These are phyloP conservation scores for Macroramphosus scolopax DNA, from an alignment of 2,797 vertebrate species.

Conservation along the genomic window DNA sequence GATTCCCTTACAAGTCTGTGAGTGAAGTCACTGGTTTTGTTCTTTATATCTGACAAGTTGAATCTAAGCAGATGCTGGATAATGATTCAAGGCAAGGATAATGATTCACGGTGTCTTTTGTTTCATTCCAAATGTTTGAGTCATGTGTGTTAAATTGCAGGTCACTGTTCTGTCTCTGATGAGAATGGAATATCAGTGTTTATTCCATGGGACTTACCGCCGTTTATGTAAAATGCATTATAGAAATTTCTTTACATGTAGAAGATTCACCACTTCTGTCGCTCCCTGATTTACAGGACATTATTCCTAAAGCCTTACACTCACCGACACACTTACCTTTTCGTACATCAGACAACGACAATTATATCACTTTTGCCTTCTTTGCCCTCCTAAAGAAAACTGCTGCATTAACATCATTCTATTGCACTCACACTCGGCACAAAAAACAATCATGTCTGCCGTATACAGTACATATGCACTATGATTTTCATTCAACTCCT, in stretches of 20 bases:
- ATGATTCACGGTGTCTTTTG: constrained; percentile 15
- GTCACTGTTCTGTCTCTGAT: constrained; percentile 23
- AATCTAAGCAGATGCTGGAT: constrained; percentile 52
- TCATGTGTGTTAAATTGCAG: constrained; percentile 30
- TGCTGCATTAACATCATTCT: constrained; percentile 43
- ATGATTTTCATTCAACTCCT: constrained; percentile 8
- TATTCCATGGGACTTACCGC: constrained; percentile 20
- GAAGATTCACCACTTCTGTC: constrained; percentile 8
- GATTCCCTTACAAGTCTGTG: neutral
- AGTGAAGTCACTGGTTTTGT: constrained; percentile 6
- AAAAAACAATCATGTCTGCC: constrained; percentile 38
- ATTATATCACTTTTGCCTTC: constrained; percentile 36
- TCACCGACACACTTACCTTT: constrained; percentile 11
- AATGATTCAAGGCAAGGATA: constrained; percentile 18
- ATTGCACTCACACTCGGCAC: constrained; percentile 49
- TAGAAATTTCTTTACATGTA: constrained; percentile 13
- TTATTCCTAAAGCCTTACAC: constrained; percentile 39
- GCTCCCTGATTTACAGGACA: constrained; percentile 7
- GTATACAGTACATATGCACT: constrained; percentile 6
- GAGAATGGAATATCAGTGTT: constrained; percentile 26
- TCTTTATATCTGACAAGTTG: constrained; percentile 17
- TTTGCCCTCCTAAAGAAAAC: constrained; percentile 32
- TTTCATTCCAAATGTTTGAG: constrained; percentile 20
- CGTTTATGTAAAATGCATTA: constrained; percentile 26
- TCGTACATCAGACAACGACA: constrained; percentile 13